Evolutionary conservation across 2,888 invertebrate genomes (phyloP).

Genomic region (Spodoptera exigua): DNA sequence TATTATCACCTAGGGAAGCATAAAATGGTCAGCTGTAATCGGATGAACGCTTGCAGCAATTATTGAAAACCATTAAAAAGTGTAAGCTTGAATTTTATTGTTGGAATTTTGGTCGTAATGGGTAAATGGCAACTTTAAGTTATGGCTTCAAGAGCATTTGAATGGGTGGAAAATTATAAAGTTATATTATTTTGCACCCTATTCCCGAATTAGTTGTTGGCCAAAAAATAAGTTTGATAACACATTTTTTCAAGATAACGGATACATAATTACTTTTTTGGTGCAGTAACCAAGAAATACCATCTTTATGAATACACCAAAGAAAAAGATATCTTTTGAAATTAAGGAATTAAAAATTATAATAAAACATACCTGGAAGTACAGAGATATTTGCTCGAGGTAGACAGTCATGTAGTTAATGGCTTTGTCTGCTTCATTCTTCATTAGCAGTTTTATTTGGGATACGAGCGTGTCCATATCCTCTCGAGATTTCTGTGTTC

Average conservation of each 20-base stretch:
- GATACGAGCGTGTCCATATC: conserved; percentile 87
- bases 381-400: conserved; percentile 84
- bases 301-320: too few relatives aligned
- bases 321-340: too few relatives aligned
- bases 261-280: too few relatives aligned
- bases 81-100: conserved; percentile 11
- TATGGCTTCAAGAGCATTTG: too few relatives aligned
- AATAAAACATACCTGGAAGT: conserved; percentile 77
- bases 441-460: conserved; percentile 86
- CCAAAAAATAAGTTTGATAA: too few relatives aligned
- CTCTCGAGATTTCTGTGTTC: conserved; percentile 84
- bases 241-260: too few relatives aligned
- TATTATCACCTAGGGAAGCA: conserved; percentile 78
- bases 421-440: conserved; percentile 86
- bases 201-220: too few relatives aligned
- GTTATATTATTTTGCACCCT: too few relatives aligned
- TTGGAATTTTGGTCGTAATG: conserved; percentile 6
- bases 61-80: conserved; percentile 15
- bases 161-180: too few relatives aligned
- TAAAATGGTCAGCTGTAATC: conserved; percentile 48
- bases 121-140: background rate
- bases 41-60: conserved; percentile 31
- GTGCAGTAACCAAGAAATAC: too few relatives aligned
- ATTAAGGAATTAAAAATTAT: background rate
- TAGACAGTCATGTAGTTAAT: conserved; percentile 87